Evolutionary conservation across 2,113 vertebrate species (phyloP).

Genomic region (Pimephales promelas): DNA sequence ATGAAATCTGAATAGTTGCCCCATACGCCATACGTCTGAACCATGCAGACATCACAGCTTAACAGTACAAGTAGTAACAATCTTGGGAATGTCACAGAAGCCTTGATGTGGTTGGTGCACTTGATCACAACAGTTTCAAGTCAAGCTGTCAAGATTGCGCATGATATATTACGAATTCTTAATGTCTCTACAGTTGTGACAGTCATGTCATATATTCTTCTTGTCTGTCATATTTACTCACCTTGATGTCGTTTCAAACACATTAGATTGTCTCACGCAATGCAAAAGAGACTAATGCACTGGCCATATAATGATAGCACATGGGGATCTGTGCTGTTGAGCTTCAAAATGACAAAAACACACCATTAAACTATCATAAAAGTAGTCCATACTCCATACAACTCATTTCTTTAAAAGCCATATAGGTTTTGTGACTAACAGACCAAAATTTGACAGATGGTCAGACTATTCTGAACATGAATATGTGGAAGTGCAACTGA

Average conservation of each 20-base stretch:
- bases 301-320: not conserved
- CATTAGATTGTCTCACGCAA: not conserved
- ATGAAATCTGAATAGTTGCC: conserved; percentile 17
- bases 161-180: not conserved
- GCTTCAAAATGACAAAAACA: not conserved
- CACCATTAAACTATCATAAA: not conserved
- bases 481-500: not conserved
- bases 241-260: not conserved
- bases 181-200: not conserved
- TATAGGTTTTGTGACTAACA: not conserved
- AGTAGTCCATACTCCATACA: not conserved
- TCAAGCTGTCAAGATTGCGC: not conserved
- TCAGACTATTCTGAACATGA: not conserved
- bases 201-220: not conserved
- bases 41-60: conserved; percentile 42
- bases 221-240: not conserved
- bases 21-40: conserved; percentile 16
- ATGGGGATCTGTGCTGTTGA: not conserved
- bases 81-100: conserved; percentile 9
- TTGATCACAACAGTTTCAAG: not conserved
- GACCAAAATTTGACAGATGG: not conserved
- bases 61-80: conserved; percentile 14
- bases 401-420: not conserved
- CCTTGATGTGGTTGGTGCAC: not conserved
- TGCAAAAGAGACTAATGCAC: not conserved